Evolutionary conservation across 2,113 vertebrate species (phyloP), one percentile per base, ranked within the genome.

Genomic region (rat (Rattus norvegicus)): DNA sequence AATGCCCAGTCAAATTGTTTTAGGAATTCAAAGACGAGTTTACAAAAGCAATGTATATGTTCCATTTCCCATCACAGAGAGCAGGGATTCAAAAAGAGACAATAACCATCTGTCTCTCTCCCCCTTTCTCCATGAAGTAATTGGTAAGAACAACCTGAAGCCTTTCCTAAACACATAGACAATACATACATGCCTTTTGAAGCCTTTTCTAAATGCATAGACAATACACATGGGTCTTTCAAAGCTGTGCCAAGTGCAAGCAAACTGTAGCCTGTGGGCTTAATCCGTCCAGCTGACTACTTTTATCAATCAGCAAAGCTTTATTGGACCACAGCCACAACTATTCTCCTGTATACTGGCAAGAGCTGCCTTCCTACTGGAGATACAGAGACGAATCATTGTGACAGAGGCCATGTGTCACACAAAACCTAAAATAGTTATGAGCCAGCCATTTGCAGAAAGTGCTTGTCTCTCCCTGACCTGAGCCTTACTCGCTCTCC

Each of bases 231-330:
- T 17, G 39, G 70, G 70, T 39, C 70, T 72, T 72, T 39, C 61
- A 39, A 63, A 88, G 17, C 0, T 61, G 9, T 67, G 65, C 4
- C 49, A 84, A 56, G 77, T 87, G 16, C 59, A 75, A 73, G 56
- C 11, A 88, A 91, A 79, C 7, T 2, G 30, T 26, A 47, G 17
- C 24, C 17, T 47, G 4, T 7, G 47, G 54, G 14, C 69, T 63
- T 39, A 83, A 75, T 43, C 49, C 86, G 65, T 47, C 24, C 24
- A 8, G 28, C 56, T n/a, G 3, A 20, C 28, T 81, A 28, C 26
- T 59, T 88, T 96, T 86, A 49, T 92, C 54, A 96, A 89, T 94
- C 43, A 43, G 43, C 43, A 80, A 95, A 93, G 87, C 85, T 91
- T 93, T 81, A 85, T 83, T 93, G 72, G 83, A 88, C 95, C 56